Base-by-base conservation (phyloP, 2,888 invertebrate species). In the Clusia tigrina region DNA sequence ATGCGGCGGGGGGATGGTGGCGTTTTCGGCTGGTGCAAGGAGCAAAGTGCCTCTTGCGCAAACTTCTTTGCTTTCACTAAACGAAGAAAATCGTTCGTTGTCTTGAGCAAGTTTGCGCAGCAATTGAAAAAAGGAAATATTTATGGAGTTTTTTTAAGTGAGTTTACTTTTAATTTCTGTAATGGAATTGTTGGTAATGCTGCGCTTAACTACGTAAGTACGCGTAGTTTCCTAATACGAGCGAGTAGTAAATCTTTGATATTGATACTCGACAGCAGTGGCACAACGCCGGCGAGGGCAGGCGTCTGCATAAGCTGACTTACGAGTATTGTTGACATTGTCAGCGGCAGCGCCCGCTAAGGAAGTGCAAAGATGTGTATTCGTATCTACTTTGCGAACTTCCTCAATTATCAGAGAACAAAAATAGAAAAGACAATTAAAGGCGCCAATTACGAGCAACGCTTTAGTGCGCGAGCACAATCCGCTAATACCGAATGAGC, bases 141-240 rank as follows among this genome's bases (percentile, higher is more conserved):
- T 74, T 71, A 74, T 57, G 57, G 24, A 58, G 32, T 58, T 23
- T 56, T 62, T 56, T 63, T 63, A 53, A 54, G 54, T 67, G 67
- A 67, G 65, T 66, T 68, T 71, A 65, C 71, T 71, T 76, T 76
- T 74, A 73, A 76, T 75, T 73, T 69, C 62, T 75, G 66, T 71
- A 75, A 75, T 75, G 75, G 75, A 73, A 71, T 73, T 74, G 67
- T 69, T 74, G 67, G 67, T 69, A 53, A 46, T 12, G 9, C n/a
- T n/a, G 54, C 18, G 32, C 17, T 38, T 23, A n/a, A 23, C 15
- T 18, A 58, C 52, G 32, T 32, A 58, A 60, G 48, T 56, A 59
- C 63, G 37, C 37, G 63, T 32, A 32, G n/a, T n/a, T n/a, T n/a
- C 32, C 12, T 32, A 32, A 32, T 5, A 32, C 32, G 32, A 9